Evolutionary conservation across 2,888 invertebrate species (phyloP), one percentile per base, ranked within the genome.

Genomic region (Gerris lacustris): DNA sequence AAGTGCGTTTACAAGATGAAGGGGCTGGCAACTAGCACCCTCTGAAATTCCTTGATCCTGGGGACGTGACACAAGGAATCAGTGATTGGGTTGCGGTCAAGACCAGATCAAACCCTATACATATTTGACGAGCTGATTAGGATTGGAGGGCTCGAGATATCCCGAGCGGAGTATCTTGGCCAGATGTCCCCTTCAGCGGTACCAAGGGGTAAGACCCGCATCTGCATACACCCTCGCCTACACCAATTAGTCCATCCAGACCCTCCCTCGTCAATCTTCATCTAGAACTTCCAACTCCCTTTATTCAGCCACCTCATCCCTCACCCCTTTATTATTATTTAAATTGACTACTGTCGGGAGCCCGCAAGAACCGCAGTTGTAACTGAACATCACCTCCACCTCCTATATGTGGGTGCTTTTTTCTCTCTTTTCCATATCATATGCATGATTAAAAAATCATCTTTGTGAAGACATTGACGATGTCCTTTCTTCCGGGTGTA

Each of bases 101-200:
- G 31, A 31, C 31, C 31, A 31, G 31, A 31, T 31, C 31, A 31
- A 31, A 31, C 31, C 31, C 15, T 55, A 55, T 55, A 55, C 55
- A 55, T 55, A 55, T 55, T 55, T 55, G 55, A 55, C 55, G 55
- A 55, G 55, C 9, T 55, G 55, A 55, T 55, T 55, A 55, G 55
- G 9, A 15, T 15, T 55, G 55, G 55, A 11, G 15, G 55, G 55
- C 15, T 15, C 55, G 2, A 55, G 55, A 55, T 31, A 31, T 31
- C 31, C 31, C 31, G 31, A 31, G 31, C 31, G 31, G 31, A 31
- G 31, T 31, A 31, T 31, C 55, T 9, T 9, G 55, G 55, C 55
- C 55, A 55, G 55, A 55, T 55, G 55, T 55, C 55, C 55, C 15
- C 55, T 55, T 15, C 55, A 9, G 31, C 31, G 31, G 31, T 31